Evolutionary conservation across 2,113 vertebrate species (phyloP).

Genomic region (Sialia sialis): DNA sequence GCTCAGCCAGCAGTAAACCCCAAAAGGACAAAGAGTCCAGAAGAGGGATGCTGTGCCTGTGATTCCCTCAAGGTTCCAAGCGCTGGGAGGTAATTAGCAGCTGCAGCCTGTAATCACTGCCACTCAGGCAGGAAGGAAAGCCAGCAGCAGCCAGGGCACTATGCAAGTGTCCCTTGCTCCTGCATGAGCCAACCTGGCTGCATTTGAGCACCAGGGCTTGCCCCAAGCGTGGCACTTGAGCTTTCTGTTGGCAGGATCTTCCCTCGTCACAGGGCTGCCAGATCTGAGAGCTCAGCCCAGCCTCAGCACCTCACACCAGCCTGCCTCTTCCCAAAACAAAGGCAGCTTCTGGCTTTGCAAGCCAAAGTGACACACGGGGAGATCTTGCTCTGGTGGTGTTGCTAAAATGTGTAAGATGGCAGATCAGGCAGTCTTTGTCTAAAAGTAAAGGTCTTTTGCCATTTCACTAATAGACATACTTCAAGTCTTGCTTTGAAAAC

Average conservation of each 20-base stretch:
- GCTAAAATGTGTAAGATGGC: neutral
- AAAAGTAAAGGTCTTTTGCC: neutral
- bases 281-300: neutral
- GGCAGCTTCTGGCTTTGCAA: neutral
- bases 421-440: neutral
- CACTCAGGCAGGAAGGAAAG: neutral
- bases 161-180: neutral
- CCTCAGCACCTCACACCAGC: neutral
- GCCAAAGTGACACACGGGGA: neutral
- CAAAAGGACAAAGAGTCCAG: neutral
- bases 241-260: fast-evolving
- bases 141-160: neutral
- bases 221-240: fast-evolving
- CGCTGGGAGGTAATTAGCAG: neutral
- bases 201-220: too few species aligned
- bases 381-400: neutral
- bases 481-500: neutral
- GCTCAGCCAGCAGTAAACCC: neutral
- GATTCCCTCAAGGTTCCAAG: neutral
- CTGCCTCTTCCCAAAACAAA: neutral
- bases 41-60: neutral
- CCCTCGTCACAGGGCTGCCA: neutral
- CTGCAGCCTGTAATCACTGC: neutral
- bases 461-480: neutral
- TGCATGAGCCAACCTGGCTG: neutral